These are phyloP conservation scores for Hypocryptadius cinnamomeus DNA, from an alignment of 2,113 vertebrate species.

Conservation along the genomic window DNA sequence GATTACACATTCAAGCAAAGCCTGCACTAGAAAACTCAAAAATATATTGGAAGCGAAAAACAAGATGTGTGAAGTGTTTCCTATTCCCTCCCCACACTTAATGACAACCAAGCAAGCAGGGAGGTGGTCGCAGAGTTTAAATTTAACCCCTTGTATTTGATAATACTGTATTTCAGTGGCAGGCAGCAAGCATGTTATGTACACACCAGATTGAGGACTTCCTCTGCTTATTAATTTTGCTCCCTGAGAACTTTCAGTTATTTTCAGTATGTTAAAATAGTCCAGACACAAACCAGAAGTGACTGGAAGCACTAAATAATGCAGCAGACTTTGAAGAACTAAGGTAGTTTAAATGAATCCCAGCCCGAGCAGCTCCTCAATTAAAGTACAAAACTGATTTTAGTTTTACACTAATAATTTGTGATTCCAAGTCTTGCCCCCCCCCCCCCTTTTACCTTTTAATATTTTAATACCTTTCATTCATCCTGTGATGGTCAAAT, in stretches of 20 bases:
- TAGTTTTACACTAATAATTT: background rate
- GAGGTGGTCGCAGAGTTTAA: background rate
- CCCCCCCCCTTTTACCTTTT: background rate
- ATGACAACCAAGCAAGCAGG: background rate
- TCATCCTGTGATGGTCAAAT: background rate
- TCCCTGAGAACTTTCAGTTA: background rate
- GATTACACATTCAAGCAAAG: conserved; percentile 57
- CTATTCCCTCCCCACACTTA: conserved; percentile 11
- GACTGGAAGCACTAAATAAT: conserved; percentile 1
- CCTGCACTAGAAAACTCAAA: conserved; percentile 7
- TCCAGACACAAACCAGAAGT: conserved; percentile 11
- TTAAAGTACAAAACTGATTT: background rate
- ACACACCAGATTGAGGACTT: background rate
- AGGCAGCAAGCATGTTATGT: background rate
- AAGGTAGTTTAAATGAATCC: background rate
- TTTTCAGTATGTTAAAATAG: conserved; percentile 7
- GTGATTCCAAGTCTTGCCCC: background rate
- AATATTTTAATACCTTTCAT: conserved; percentile 9
- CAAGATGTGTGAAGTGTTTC: conserved; percentile 57
- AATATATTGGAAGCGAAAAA: conserved; percentile 47
- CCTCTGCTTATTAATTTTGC: conserved; percentile 30
- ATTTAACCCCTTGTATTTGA: conserved; percentile 21
- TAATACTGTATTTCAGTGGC: background rate
- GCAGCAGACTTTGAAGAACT: background rate
- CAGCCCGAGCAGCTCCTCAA: background rate